A percentile compares a stretch with the other conserved stretches of the same genome.
Evolutionary conservation across 2,797 vertebrate species (phyloP).

Genomic region (Tympanoctomys barrerae): DNA sequence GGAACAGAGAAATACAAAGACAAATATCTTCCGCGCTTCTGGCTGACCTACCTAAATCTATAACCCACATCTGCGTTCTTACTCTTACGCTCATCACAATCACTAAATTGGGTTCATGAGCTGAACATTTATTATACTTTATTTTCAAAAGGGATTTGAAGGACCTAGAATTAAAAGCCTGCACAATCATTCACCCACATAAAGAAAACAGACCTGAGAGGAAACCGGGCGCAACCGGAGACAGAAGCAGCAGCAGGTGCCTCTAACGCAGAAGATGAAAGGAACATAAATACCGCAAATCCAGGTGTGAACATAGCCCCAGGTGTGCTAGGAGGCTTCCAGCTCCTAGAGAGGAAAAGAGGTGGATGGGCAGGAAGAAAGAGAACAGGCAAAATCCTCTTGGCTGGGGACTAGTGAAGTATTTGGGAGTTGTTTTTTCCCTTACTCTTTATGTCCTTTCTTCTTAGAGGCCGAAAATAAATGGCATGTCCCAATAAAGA

Average conservation of each 20-base stretch:
- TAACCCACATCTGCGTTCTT: neutral
- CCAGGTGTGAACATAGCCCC: neutral
- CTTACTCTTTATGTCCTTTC: neutral
- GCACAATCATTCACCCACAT: neutral
- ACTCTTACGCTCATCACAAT: neutral
- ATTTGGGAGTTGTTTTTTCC: neutral
- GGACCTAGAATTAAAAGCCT: neutral
- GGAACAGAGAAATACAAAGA: conserved; percentile 19
- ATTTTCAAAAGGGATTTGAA: conserved; percentile 38
- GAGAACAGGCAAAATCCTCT: neutral
- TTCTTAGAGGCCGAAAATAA: neutral
- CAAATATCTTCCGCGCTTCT: conserved; percentile 32
- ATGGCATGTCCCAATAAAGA: neutral
- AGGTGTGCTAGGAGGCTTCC: neutral
- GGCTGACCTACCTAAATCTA: neutral
- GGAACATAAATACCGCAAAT: conserved; percentile 6
- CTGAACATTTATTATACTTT: neutral
- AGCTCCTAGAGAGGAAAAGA: neutral
- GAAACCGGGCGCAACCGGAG: neutral
- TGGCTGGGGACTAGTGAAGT: neutral
- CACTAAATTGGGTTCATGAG: neutral
- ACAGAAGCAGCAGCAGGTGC: neutral
- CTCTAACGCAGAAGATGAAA: conserved; percentile 12
- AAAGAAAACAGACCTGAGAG: neutral
- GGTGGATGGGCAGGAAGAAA: neutral